phyloP scores from a whole-genome alignment of 2,888 invertebrate species.

The Crepidodera aurea region DNA sequence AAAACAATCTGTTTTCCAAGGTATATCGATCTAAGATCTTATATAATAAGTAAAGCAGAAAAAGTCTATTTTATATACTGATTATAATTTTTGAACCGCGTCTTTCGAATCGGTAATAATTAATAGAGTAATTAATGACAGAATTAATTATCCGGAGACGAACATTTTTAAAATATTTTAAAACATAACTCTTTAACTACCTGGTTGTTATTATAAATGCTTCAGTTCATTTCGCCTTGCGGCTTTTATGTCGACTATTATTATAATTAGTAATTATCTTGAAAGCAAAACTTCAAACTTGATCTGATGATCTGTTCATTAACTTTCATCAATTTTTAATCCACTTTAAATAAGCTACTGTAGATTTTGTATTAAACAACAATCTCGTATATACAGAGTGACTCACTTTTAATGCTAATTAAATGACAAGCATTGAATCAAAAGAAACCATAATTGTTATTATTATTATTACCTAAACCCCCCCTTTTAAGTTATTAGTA shows the following conservation, averaged over 20 bases:
- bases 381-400: not conserved
- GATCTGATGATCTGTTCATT: constrained; percentile 18
- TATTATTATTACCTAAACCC: no score
- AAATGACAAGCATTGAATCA: no score
- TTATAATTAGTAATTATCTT: constrained; percentile 9
- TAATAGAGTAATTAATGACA: constrained; percentile 1
- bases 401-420: not conserved
- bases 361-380: constrained; percentile 7
- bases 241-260: constrained; percentile 4
- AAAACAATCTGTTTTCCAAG: no score
- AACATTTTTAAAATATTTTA: constrained; percentile 2
- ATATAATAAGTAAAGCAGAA: no score
- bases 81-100: no score
- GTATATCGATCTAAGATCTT: no score
- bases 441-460: no score
- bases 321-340: constrained; percentile 19
- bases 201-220: constrained; percentile 8
- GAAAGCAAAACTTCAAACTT: constrained; percentile 2
- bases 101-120: not conserved
- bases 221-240: not conserved
- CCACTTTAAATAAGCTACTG: constrained; percentile 5
- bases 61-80: no score
- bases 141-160: not conserved
- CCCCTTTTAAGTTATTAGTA: no score
- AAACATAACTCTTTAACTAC: constrained; percentile 8